Conservation (phyloP, 2,888 invertebrate genomes). For the Drosophila helvetica region DNA sequence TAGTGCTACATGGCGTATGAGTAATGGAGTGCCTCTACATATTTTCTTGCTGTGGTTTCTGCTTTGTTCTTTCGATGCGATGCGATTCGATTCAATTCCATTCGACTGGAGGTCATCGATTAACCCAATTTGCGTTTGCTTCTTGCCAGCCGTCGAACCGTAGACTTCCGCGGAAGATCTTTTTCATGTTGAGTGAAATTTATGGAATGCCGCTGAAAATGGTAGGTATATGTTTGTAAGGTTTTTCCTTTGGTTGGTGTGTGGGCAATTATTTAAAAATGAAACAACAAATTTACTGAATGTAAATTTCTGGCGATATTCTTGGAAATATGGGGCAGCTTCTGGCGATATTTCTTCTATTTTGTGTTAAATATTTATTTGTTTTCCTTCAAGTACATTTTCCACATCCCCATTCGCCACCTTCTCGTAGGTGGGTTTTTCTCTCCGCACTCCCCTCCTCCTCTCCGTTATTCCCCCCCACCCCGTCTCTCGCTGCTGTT, state of each 20-base stretch:
- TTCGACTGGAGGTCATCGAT: slow-evolving; percentile 27
- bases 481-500: background rate
- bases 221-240: background rate
- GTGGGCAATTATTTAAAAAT: no score
- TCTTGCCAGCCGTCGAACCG: background rate
- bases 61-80: background rate
- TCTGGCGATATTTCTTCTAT: no score
- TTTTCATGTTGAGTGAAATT: slow-evolving; percentile 5
- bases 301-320: no score
- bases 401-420: background rate
- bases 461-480: background rate
- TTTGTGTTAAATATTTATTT: background rate
- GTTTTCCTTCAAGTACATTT: background rate
- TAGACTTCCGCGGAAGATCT: slow-evolving; percentile 3
- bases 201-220: background rate
- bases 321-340: no score
- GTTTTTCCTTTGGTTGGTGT: background rate
- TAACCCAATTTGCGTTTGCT: slow-evolving; percentile 24
- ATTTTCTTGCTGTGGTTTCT: slow-evolving; percentile 4
- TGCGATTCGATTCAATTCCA: slow-evolving; percentile 5
- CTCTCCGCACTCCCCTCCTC: background rate
- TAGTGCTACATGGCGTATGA: slow-evolving; percentile 38
- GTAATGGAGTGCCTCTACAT: slow-evolving; percentile 30
- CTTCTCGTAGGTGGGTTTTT: background rate
- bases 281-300: no score